A percentile compares a stretch with the other conserved stretches of the same genome.
These are phyloP conservation scores for Candoia aspera DNA, from an alignment of 2,113 vertebrate species.

Conservation along the genomic window DNA sequence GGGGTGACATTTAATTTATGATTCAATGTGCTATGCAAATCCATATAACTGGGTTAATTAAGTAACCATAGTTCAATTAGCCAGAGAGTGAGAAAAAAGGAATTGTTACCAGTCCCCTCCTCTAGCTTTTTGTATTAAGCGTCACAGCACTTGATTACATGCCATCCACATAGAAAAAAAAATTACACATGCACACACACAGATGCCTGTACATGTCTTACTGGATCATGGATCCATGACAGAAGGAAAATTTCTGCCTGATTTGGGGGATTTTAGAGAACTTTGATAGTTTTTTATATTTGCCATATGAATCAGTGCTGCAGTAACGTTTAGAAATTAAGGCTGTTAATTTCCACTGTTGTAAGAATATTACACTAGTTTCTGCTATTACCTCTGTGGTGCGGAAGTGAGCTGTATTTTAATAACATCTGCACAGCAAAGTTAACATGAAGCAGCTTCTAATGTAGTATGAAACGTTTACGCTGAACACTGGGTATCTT, in stretches of 20 bases:
- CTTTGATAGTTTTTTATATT: background rate
- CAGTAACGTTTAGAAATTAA: background rate
- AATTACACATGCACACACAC: background rate
- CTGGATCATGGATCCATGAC: background rate
- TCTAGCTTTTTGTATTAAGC: background rate
- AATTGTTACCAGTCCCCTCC: background rate
- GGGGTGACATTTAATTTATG: background rate
- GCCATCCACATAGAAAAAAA: background rate
- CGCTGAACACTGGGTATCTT: background rate
- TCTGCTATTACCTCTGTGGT: background rate
- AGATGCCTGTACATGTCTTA: background rate
- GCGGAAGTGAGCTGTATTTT: background rate
- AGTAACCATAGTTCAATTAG: background rate
- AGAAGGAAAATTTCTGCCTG: background rate
- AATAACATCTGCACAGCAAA: background rate
- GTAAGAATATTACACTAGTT: background rate
- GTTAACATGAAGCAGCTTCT: background rate
- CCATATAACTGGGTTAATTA: background rate
- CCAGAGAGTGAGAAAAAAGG: background rate
- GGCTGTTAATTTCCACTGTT: background rate
- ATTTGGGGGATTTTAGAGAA: background rate
- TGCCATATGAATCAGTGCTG: background rate
- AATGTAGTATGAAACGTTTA: background rate
- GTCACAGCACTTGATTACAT: background rate
- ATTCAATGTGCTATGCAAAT: background rate